Conservation (phyloP, 2,888 invertebrate species). For the Lagria hirta region DNA sequence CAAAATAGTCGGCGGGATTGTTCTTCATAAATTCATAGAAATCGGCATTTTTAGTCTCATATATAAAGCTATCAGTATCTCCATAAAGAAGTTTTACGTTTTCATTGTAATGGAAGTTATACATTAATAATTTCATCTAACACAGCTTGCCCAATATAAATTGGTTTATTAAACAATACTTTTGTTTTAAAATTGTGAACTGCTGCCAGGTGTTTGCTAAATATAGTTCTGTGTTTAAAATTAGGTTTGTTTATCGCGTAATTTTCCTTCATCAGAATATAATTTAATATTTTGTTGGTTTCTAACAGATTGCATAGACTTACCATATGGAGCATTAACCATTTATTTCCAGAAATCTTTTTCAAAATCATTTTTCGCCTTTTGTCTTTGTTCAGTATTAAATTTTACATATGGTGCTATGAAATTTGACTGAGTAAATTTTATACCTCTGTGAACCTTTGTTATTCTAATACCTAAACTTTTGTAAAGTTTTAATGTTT, state of each 20-base stretch:
- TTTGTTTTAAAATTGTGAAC: conserved; percentile 24
- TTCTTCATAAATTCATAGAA: no score
- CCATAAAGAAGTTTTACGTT: no score
- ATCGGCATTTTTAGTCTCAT: no score
- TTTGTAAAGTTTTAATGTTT: conserved; percentile 24
- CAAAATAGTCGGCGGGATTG: no score
- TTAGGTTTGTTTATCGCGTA: conserved; percentile 26
- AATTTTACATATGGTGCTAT: conserved; percentile 28
- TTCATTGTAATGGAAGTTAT: no score
- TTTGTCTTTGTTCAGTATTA: conserved; percentile 28
- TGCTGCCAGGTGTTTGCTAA: conserved; percentile 24
- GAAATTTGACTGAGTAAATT: conserved; percentile 28
- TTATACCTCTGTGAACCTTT: conserved; percentile 21
- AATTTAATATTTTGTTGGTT: conserved; percentile 26
- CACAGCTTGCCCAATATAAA: no score
- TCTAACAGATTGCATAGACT: conserved; percentile 23
- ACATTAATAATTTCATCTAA: no score
- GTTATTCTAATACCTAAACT: conserved; percentile 25
- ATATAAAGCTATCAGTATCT: no score
- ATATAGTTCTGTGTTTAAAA: conserved; percentile 23
- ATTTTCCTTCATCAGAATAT: conserved; percentile 23
- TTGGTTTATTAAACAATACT: no score
- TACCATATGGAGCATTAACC: conserved; percentile 18
- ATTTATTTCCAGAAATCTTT: conserved; percentile 21
- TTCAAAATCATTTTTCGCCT: conserved; percentile 14